phyloP scores from a whole-genome alignment of 1,140 invertebrate species.

The Stenopsyche tienmushanensis region DNA sequence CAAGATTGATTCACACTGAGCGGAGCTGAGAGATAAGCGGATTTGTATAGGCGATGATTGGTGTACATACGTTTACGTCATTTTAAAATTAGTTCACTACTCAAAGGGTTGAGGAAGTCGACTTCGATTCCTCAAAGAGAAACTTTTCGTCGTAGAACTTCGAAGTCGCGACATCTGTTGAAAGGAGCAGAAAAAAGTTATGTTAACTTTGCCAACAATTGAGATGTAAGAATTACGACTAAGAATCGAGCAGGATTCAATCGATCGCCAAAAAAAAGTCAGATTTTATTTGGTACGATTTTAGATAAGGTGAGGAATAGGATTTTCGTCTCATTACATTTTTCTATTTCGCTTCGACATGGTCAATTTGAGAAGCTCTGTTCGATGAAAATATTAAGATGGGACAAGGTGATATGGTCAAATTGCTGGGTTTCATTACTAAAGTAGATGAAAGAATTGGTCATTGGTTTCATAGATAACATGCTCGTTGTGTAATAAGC shows the following conservation, averaged over 20 bases:
- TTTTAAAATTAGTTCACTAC: no score
- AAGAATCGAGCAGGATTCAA: neutral
- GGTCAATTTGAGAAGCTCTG: neutral
- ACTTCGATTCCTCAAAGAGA: neutral
- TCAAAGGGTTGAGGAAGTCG: no score
- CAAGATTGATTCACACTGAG: no score
- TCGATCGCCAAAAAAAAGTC: neutral
- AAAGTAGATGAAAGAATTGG: conserved; percentile 4
- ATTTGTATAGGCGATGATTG: no score
- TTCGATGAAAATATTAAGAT: no score
- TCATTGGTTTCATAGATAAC: conserved; percentile 19
- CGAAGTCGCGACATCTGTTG: conserved; percentile 7
- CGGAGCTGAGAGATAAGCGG: no score
- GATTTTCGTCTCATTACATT: no score
- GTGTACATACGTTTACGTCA: no score
- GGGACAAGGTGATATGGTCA: conserved; percentile 13
- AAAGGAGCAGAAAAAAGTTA: neutral
- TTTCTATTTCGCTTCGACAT: no score
- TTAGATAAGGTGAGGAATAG: no score
- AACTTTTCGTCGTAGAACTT: neutral
- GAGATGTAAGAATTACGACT: neutral
- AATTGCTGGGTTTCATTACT: conserved; percentile 6
- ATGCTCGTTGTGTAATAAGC: no score
- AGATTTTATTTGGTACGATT: neutral
- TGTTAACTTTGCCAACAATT: neutral